Base-by-base conservation (phyloP, 2,888 invertebrate genomes). In the Archips xylosteana region DNA sequence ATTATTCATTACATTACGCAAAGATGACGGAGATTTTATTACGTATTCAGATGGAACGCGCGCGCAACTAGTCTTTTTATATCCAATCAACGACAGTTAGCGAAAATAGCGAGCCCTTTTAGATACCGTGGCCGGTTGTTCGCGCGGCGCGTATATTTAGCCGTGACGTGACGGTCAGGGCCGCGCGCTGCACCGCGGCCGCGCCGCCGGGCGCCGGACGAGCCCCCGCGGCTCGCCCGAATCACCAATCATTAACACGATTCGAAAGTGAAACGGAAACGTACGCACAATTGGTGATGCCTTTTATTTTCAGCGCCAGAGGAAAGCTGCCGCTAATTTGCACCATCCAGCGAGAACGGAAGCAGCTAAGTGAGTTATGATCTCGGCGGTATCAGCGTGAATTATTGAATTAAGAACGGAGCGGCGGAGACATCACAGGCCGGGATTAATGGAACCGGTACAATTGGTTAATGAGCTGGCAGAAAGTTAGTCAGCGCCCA, bases 111-210 rank as follows among this genome's bases (percentile, higher is more conserved):
- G 66, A 70, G 74, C 70, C 74, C 74, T 67, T 66, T 47, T 63
- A 70, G 74, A n/a, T 45, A 42, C 32, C 42, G 32, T 57, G 49
- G 70, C 60, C 69, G 51, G 79, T 59, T 12, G 51, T 42, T 23
- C 15, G 9, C 79, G 75, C 64, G 77, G 75, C 80, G 81, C 75
- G 80, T 89, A 89, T 87, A 65, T 74, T 85, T 86, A 89, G 90
- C 73, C 68, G 73, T 89, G 88, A 87, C 54, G 71, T 89, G 88
- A 87, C 84, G 87, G 87, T 86, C 87, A 87, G 80, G 89, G 89
- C 84, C 90, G 85, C 36, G 65, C 72, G 72, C 61, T 67, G 71
- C 67, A 61, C 66, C 57, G 59, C 64, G 39, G 51, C 60, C 59
- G 64, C 64, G 42, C 39, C 54, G 54, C 15, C 39, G 49, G 47